Conservation (phyloP, 1,140 invertebrate species). For the Eciton burchellii region DNA sequence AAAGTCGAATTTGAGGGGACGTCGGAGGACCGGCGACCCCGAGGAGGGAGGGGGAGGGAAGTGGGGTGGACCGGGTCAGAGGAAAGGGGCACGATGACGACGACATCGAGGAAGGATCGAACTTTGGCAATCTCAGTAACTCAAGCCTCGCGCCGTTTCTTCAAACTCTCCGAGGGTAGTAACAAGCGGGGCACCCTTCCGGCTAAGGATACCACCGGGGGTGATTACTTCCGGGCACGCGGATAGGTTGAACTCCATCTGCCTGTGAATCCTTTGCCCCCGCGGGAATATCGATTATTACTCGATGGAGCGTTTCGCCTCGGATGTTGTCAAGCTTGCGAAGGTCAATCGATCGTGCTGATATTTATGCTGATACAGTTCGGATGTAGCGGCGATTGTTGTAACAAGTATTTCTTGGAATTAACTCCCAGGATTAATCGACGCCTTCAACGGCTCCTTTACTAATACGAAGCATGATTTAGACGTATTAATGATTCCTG, state of each 20-base stretch:
- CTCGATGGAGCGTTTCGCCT: neutral
- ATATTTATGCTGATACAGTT: too few species aligned
- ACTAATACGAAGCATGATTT: too few species aligned
- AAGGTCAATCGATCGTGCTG: neutral
- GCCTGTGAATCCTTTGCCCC: neutral
- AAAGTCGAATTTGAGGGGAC: constrained; percentile 68
- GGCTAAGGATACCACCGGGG: constrained; percentile 7
- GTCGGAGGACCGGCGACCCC: constrained; percentile 20
- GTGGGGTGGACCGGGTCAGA: constrained; percentile 10
- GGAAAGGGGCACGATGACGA: constrained; percentile 6
- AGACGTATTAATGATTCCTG: too few species aligned
- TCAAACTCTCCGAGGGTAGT: constrained; percentile 51
- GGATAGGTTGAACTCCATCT: constrained; percentile 33
- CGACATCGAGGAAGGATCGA: constrained; percentile 54
- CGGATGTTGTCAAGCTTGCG: neutral
- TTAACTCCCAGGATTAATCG: neutral
- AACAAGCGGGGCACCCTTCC: constrained; percentile 44
- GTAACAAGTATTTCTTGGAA: neutral
- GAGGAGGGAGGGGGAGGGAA: too few species aligned
- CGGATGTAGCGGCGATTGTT: neutral
- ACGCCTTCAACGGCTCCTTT: too few species aligned
- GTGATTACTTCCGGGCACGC: constrained; percentile 37
- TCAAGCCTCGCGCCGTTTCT: constrained; percentile 59
- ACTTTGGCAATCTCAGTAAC: constrained; percentile 71
- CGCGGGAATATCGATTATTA: constrained; percentile 24